Evolutionary conservation across 2,113 vertebrate genomes (phyloP), one percentile per base, ranked within the genome.

Genomic region (Sisor rabdophorus): DNA sequence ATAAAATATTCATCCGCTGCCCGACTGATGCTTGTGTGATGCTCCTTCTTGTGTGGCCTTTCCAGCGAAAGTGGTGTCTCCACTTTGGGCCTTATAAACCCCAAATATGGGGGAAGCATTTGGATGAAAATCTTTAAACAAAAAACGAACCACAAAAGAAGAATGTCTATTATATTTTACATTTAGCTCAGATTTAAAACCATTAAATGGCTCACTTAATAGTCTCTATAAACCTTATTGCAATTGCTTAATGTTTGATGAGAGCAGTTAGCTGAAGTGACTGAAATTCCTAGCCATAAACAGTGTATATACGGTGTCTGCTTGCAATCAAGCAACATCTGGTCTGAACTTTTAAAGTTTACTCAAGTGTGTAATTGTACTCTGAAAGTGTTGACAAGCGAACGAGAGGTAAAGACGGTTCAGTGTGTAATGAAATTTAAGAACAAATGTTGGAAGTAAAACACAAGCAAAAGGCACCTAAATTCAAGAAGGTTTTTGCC

Each of bases 1-100:
- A 95, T 95, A 85, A 96, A 96, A 88, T 96, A 96, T 76, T 96
- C 94, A 16, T 96, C 95, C 0, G 89, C 87, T 0, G 85, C 88
- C 64, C 92, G 88, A 78, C 81, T 89, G n/a, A 88, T 84, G 65
- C 82, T 28, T 15, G 87, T 64, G 1, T 70, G 73, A 73, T 82
- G 86, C 63, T 88, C 87, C 84, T 84, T 89, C 1, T 83, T 87
- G 24, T 87, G 85, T 17, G 83, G 20, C 3, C 63, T 80, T 30
- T 90, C 86, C 0, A 89, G 84, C 36, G 85, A 88, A 8, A 92
- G 78, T 0, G 91, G 87, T 4, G 87, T 84, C 76, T 95, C 94
- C 0, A 90, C 87, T 71, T 94, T 95, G 0, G 95, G 95, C 19
- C 95, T 89, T 52, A 90, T 88, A 84, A 96, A 89, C 44, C 92